phyloP scores from a whole-genome alignment of 2,888 invertebrate species.

The Chydorus sphaericus region DNA sequence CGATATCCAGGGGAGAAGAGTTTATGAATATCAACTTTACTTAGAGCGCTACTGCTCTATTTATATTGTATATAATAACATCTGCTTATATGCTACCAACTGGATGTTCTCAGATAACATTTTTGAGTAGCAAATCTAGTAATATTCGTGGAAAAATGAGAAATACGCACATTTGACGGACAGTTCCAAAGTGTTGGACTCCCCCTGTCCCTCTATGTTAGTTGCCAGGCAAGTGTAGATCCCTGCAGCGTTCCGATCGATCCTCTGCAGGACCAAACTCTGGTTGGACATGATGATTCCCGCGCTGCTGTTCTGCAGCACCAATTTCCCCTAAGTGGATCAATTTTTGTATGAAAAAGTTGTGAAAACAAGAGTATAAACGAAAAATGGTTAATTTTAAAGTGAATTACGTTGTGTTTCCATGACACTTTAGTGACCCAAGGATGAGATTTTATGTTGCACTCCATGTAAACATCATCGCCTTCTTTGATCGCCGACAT shows the following conservation, averaged over 20 bases:
- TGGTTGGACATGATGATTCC: slow-evolving; percentile 79
- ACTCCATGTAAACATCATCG: slow-evolving; percentile 80
- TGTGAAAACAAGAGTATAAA: too few relatives aligned
- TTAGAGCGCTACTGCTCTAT: too few relatives aligned
- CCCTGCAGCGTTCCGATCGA: slow-evolving; percentile 57
- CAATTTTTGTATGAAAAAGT: background rate
- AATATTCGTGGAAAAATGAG: too few relatives aligned
- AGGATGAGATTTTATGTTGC: slow-evolving; percentile 76
- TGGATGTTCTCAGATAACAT: too few relatives aligned
- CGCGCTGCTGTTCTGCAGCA: slow-evolving; percentile 60
- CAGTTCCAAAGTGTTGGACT: slow-evolving; percentile 67
- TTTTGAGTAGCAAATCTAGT: too few relatives aligned
- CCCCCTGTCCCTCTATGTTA: slow-evolving; percentile 75
- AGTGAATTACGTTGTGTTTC: slow-evolving; percentile 52
- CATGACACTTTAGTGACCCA: slow-evolving; percentile 63
- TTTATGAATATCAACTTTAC: too few relatives aligned
- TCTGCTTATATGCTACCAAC: too few relatives aligned
- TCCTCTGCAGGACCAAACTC: slow-evolving; percentile 73
- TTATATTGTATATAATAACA: too few relatives aligned
- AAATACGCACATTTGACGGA: slow-evolving; percentile 68
- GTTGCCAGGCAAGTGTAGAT: slow-evolving; percentile 76
- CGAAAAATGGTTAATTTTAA: slow-evolving; percentile 1
- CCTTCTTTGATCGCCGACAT: slow-evolving; percentile 68
- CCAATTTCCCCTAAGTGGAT: slow-evolving; percentile 47
- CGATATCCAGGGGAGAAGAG: too few relatives aligned